A percentile compares a stretch with the other conserved stretches of the same genome.
Evolutionary conservation across 2,888 invertebrate species (phyloP).

Genomic region (Ophraella communa): DNA sequence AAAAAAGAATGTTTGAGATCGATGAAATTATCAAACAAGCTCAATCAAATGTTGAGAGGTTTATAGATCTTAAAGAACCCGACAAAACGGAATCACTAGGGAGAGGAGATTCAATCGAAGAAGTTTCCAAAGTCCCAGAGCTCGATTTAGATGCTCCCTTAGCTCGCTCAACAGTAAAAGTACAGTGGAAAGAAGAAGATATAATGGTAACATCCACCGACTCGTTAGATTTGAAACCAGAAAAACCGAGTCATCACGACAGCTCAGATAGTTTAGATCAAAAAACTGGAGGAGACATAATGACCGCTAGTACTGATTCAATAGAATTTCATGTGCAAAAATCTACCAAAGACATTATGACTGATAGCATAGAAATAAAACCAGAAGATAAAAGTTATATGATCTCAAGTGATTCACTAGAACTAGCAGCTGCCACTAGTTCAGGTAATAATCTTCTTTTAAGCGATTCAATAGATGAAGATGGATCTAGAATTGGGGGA

Average conservation of each 20-base stretch:
- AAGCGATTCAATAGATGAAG: slow-evolving; percentile 62
- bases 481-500: slow-evolving; percentile 54
- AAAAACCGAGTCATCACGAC: slow-evolving; percentile 63
- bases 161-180: slow-evolving; percentile 56
- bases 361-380: slow-evolving; percentile 65
- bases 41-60: slow-evolving; percentile 70
- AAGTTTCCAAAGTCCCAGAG: slow-evolving; percentile 64
- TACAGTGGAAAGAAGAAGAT: slow-evolving; percentile 60
- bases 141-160: slow-evolving; percentile 61
- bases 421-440: slow-evolving; percentile 54
- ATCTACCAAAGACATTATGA: slow-evolving; percentile 58
- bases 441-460: slow-evolving; percentile 47
- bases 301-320: slow-evolving; percentile 68
- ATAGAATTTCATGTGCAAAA: slow-evolving; percentile 61
- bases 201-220: slow-evolving; percentile 69
- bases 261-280: slow-evolving; percentile 75
- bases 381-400: slow-evolving; percentile 57
- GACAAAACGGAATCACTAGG: slow-evolving; percentile 65
- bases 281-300: slow-evolving; percentile 62
- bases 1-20: slow-evolving; percentile 71
- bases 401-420: slow-evolving; percentile 63
- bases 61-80: slow-evolving; percentile 65
- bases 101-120: slow-evolving; percentile 63
- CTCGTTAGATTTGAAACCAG: slow-evolving; percentile 64
- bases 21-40: slow-evolving; percentile 73